Evolutionary conservation across 2,113 vertebrate species (phyloP), one percentile per base, ranked within the genome.

Genomic region (Condylura cristata): DNA sequence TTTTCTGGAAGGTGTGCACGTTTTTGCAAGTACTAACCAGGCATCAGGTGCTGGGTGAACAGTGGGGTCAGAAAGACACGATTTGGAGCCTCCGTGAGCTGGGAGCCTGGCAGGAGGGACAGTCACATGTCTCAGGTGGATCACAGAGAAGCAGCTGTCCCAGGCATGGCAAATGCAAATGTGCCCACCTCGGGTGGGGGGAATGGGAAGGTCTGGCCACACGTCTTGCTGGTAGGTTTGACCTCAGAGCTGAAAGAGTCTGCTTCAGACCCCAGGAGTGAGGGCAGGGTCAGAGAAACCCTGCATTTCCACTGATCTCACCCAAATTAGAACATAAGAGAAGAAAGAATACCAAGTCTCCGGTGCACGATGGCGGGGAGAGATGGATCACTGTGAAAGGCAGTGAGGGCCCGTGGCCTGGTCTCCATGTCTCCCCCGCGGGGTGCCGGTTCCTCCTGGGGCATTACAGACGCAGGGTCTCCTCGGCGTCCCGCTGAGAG

Each of bases 281-380:
- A 24, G 0, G 0, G 74, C 32, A 48, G 12, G 1, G 48, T 51
- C 2, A 51, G 3, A 65, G 51, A 12, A 86, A 86, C 41, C 65
- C 20, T 60, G 13, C 8, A 74, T 48, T 91, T 94, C 83, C 79
- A 17, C 34, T 80, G 53, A 72, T 83, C 84, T 58, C 74, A 87
- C 72, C 60, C 84, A 84, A 91, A 90, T 96, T 66, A 94, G 95
- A 94, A 83, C 20, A 76, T 32, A 66, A 30, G 61, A 58, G 37
- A 60, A 81, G 84, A 84, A 86, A 78, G 32, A 65, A 46, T 20
- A 3, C 1, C 85, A 89, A 44, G 16, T 63, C 51, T 53, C 26
- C 48, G n/a, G 3, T 11, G 12, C 58, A 37, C 65, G 5, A 51
- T 82, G n/a, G n/a, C n/a, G n/a, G 66, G 74, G 34, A 32, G 32